Percentiles rank a stretch among this genome's conserved stretches.
These are phyloP conservation scores for Rhopalosiphum maidis DNA, from an alignment of 1,140 invertebrate genomes.

Conservation along the genomic window DNA sequence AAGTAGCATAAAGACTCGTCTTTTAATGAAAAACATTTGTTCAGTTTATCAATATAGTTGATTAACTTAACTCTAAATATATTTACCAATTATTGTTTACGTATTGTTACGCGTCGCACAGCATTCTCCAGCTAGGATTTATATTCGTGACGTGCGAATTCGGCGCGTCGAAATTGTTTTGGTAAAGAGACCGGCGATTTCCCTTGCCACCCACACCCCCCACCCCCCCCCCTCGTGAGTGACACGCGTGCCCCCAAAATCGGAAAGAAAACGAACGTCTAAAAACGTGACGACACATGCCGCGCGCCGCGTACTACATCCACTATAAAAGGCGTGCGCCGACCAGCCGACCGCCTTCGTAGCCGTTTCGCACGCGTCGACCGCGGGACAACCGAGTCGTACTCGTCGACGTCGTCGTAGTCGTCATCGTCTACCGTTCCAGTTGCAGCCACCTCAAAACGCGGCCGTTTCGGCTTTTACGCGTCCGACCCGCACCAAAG, in stretches of 20 bases:
- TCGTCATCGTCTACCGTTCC: background rate
- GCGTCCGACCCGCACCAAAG: background rate
- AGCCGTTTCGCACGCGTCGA: slow-evolving; percentile 32
- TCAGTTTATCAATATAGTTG: too few species aligned
- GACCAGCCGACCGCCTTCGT: slow-evolving; percentile 15
- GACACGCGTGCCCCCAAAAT: background rate
- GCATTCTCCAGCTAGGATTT: too few species aligned
- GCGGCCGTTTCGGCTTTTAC: background rate
- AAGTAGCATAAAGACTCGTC: too few species aligned
- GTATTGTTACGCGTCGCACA: too few species aligned
- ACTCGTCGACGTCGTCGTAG: background rate
- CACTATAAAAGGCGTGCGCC: slow-evolving; percentile 28
- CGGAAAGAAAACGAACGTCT: background rate
- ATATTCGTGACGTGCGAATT: too few species aligned
- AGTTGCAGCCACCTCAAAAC: background rate
- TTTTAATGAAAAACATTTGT: too few species aligned
- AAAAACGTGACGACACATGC: background rate
- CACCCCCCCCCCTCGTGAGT: background rate
- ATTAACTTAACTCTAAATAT: too few species aligned
- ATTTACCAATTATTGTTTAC: too few species aligned
- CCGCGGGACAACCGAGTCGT: background rate
- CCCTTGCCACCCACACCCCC: too few species aligned
- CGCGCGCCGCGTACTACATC: background rate
- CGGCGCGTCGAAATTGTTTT: too few species aligned
- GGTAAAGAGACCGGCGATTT: background rate